These are phyloP conservation scores for Empidonax alnorum DNA, from an alignment of 2,113 vertebrate genomes.

Conservation along the genomic window DNA sequence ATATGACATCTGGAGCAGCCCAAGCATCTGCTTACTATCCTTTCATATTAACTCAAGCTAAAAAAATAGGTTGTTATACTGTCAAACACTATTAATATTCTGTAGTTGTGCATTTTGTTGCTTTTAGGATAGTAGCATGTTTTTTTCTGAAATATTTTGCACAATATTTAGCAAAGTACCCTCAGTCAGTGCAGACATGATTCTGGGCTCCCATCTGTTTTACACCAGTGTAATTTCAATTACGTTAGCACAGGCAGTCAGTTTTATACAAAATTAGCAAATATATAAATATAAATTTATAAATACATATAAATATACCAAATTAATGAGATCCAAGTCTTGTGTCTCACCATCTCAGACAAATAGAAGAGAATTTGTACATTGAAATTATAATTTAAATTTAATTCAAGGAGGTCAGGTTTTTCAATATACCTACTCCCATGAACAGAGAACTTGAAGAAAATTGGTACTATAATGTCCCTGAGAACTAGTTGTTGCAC, in stretches of 20 bases:
- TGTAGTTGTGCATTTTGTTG: background rate
- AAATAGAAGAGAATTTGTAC: background rate
- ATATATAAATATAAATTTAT: background rate
- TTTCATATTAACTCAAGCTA: constrained; percentile 9
- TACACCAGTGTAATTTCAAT: background rate
- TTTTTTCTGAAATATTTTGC: constrained; percentile 12
- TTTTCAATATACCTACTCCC: background rate
- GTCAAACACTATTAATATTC: constrained; percentile 14
- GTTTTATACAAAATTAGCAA: background rate
- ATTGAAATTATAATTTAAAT: background rate
- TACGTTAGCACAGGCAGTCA: background rate
- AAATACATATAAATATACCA: background rate
- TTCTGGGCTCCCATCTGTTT: constrained; percentile 19
- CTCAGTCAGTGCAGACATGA: background rate
- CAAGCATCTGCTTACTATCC: background rate
- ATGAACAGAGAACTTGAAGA: background rate
- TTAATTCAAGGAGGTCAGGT: constrained; percentile 8
- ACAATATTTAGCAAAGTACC: background rate
- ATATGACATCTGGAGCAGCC: background rate
- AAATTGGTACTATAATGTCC: background rate
- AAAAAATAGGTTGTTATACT: background rate
- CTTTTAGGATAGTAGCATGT: background rate
- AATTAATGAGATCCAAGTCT: background rate
- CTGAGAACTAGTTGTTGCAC: background rate
- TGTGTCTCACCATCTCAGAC: background rate